Percentiles rank a stretch among this genome's conserved stretches.
Evolutionary conservation across 2,797 vertebrate species (phyloP).

Genomic region (Percopsis omiscomaycus): DNA sequence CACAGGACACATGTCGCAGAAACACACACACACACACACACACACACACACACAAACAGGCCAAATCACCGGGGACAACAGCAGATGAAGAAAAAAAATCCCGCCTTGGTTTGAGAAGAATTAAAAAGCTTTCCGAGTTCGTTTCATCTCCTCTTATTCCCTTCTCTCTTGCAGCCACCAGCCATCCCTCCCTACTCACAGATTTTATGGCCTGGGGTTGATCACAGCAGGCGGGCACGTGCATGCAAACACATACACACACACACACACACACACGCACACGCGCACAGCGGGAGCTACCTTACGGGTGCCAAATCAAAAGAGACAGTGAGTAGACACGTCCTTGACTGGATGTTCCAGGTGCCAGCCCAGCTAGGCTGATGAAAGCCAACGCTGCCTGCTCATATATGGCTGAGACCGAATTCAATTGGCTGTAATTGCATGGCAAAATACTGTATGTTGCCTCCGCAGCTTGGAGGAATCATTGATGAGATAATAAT

Average conservation of each 20-base stretch:
- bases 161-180: constrained; percentile 45
- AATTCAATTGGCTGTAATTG: constrained; percentile 28
- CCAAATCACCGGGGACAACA: constrained; percentile 48
- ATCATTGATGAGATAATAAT: neutral
- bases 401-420: constrained; percentile 25
- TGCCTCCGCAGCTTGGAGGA: neutral
- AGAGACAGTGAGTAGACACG: constrained; percentile 25
- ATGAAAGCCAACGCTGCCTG: constrained; percentile 35
- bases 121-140: constrained; percentile 54
- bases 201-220: constrained; percentile 56
- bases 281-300: neutral
- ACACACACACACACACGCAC: constrained; percentile 15
- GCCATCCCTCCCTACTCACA: constrained; percentile 53
- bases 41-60: too few relatives aligned
- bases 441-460: constrained; percentile 8
- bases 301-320: too few relatives aligned
- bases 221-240: constrained; percentile 31
- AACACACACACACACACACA: neutral
- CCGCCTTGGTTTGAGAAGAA: constrained; percentile 48
- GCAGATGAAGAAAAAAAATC: constrained; percentile 33
- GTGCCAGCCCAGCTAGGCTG: constrained; percentile 39
- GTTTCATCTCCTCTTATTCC: constrained; percentile 28
- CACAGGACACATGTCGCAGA: neutral
- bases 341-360: constrained; percentile 38
- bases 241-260: constrained; percentile 24